These are phyloP conservation scores for Nerophis ophidion DNA, from an alignment of 2,113 vertebrate species.

Conservation along the genomic window DNA sequence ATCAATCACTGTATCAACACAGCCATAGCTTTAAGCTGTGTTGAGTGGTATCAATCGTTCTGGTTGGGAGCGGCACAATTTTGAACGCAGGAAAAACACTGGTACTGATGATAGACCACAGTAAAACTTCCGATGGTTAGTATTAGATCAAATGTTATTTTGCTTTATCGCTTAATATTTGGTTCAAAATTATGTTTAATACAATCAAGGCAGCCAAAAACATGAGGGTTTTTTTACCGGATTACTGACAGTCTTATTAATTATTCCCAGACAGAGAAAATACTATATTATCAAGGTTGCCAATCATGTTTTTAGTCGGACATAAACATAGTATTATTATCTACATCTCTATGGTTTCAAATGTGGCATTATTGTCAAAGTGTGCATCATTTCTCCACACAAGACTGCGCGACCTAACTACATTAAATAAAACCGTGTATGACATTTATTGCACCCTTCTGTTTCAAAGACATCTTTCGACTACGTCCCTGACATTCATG, in stretches of 20 bases:
- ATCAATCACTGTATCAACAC: no score
- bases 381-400: background rate
- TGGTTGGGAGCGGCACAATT: no score
- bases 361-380: background rate
- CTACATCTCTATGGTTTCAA: background rate
- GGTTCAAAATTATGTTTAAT: no score
- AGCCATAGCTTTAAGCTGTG: no score
- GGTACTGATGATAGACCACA: no score
- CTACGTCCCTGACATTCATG: constrained; percentile 5
- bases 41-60: no score
- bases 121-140: no score
- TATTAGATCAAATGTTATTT: no score
- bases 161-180: no score
- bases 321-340: background rate
- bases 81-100: no score
- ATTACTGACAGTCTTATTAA: no score
- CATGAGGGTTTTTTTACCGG: no score
- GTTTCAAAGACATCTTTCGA: constrained; percentile 2
- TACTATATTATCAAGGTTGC: background rate
- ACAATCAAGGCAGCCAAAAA: background rate
- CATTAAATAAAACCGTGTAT: background rate
- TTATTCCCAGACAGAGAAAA: background rate
- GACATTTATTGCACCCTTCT: background rate
- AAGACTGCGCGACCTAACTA: constrained; percentile 2
- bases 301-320: background rate